These are phyloP conservation scores for Rhinophrynus dorsalis DNA, from an alignment of 2,797 vertebrate genomes.

Conservation along the genomic window DNA sequence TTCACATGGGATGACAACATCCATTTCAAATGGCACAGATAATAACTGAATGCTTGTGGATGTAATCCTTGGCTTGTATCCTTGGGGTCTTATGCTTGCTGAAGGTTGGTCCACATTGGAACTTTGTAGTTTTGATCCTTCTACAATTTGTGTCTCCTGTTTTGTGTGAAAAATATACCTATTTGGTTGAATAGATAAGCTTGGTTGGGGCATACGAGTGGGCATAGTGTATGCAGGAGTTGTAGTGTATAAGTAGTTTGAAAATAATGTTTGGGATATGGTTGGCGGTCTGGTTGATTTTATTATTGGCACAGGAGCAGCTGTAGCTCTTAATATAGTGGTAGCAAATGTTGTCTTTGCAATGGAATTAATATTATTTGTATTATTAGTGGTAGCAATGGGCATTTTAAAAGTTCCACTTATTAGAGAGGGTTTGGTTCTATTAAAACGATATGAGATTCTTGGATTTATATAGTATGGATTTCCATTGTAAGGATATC, in stretches of 20 bases:
- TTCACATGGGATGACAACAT: slow-evolving; percentile 79
- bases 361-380: neutral
- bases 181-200: slow-evolving; percentile 48
- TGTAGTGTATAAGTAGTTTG: neutral
- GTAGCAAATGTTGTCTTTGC: slow-evolving; percentile 50
- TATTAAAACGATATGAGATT: slow-evolving; percentile 58
- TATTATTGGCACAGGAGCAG: slow-evolving; percentile 40
- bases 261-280: slow-evolving; percentile 1
- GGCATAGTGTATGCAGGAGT: slow-evolving; percentile 29
- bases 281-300: neutral
- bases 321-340: slow-evolving; percentile 31
- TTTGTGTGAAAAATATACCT: slow-evolving; percentile 36
- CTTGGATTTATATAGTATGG: slow-evolving; percentile 55
- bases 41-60: slow-evolving; percentile 63
- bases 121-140: slow-evolving; percentile 49
- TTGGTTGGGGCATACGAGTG: slow-evolving; percentile 8
- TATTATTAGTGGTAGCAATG: slow-evolving; percentile 35
- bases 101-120: slow-evolving; percentile 53
- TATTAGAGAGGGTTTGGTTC: slow-evolving; percentile 54
- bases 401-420: slow-evolving; percentile 47
- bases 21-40: slow-evolving; percentile 72
- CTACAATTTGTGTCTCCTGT: slow-evolving; percentile 52
- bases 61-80: slow-evolving; percentile 73
- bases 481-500: slow-evolving; percentile 49
- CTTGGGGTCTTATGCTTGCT: slow-evolving; percentile 52